Base-by-base conservation (phyloP, 2,113 vertebrate species). In the Eclectus roratus region DNA sequence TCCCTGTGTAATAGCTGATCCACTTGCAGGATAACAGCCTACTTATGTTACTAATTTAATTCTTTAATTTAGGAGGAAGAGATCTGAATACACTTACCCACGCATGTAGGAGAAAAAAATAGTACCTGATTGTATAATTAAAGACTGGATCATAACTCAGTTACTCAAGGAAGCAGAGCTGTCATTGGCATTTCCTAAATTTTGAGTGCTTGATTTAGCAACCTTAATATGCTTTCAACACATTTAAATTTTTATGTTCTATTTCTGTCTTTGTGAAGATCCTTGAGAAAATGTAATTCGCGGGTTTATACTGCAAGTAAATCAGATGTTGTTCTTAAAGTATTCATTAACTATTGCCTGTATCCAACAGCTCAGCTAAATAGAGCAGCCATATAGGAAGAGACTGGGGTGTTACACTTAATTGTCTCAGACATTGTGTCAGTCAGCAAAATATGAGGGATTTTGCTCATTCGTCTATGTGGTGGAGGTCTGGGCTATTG, bases 171-270 rank as follows among this genome's bases (percentile, higher is more conserved):
- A 95, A 95, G 93, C 89, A 82, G 78, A 95, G 66, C 58, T 94
- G 94, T 94, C 91, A 96, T 39, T 91, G 93, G 93, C 91, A 97
- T 95, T 97, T 97, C 93, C 95, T 94, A 95, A 89, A 73, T 92
- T 95, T 87, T 9, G 7, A 93, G 81, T 58, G 70, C 94, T 91
- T 85, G 91, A 97, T 95, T 95, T 97, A 95, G 91, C 58, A 94
- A 85, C 89, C 41, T 88, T 82, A 73, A 82, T 82, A 33, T 82
- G 66, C 91, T 92, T 91, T 95, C 93, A 96, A 88, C 66, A 53
- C 74, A 43, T 87, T 87, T 73, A 65, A 72, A 46, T 63, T 89
- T 89, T 91, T 72, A 55, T 80, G 25, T 88, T 95, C 87, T 94
- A 89, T 94, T 95, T 93, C 80, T 80, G n/a, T 85, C 55, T 69